Conservation (phyloP, 2,888 invertebrate species). For the Orgyia antiqua region DNA sequence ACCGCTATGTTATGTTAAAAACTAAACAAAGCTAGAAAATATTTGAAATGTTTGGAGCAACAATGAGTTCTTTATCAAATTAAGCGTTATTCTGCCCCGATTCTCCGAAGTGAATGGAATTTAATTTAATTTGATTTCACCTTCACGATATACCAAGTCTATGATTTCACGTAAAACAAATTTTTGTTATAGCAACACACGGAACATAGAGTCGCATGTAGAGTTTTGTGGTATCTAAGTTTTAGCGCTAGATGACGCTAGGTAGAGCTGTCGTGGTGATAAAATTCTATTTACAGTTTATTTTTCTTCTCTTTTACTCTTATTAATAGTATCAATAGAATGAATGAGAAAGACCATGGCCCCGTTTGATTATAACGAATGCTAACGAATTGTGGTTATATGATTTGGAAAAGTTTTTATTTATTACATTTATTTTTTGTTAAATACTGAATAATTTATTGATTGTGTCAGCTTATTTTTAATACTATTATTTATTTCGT, state of each 20-base stretch:
- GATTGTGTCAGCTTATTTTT: constrained; percentile 28
- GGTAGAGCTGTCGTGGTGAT: constrained; percentile 33
- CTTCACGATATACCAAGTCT: no score
- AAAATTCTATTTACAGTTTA: constrained; percentile 49
- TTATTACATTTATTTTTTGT: constrained; percentile 48
- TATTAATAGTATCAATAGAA: constrained; percentile 1
- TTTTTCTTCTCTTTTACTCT: constrained; percentile 43
- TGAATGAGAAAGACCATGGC: constrained; percentile 36
- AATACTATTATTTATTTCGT: constrained; percentile 27
- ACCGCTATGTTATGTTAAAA: no score
- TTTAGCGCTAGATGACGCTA: constrained; percentile 62
- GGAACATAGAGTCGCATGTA: constrained; percentile 19
- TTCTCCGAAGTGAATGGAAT: no score
- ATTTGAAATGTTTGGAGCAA: no score
- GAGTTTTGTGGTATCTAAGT: no score
- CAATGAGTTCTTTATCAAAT: no score
- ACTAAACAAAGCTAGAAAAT: no score
- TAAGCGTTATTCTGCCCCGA: no score
- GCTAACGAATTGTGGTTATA: constrained; percentile 71
- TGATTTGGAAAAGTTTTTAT: constrained; percentile 52
- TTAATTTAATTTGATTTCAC: no score
- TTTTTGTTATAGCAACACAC: no score
- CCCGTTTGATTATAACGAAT: constrained; percentile 72
- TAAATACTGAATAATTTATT: constrained; percentile 43
- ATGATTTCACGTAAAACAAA: no score